A percentile compares a stretch with the other conserved stretches of the same genome.
Evolutionary conservation across 2,113 vertebrate genomes (phyloP).

Genomic region (Piliocolobus tephrosceles): DNA sequence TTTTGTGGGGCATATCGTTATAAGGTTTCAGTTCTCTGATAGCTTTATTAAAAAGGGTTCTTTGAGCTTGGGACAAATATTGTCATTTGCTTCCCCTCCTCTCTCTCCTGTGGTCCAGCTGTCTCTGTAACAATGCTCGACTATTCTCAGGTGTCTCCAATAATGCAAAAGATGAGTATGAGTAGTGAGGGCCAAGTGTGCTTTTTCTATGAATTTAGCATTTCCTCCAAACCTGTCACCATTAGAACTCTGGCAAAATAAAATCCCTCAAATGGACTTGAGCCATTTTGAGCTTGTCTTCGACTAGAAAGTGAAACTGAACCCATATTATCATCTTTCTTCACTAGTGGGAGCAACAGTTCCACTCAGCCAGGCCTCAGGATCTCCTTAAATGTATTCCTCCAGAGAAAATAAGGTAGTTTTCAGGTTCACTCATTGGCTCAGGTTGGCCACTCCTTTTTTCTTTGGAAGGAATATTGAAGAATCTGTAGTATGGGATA

Average conservation of each 20-base stretch:
- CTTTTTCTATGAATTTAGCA: background rate
- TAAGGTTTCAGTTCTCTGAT: background rate
- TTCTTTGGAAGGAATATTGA: background rate
- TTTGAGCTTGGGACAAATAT: background rate
- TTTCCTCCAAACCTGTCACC: background rate
- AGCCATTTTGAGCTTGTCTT: slow-evolving; percentile 11
- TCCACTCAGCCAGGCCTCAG: background rate
- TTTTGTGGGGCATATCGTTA: background rate
- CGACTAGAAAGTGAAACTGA: background rate
- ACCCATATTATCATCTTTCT: background rate
- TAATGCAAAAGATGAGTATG: background rate
- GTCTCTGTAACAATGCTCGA: background rate
- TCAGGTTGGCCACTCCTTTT: background rate
- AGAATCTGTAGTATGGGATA: background rate
- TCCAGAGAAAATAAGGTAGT: background rate
- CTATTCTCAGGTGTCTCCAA: background rate
- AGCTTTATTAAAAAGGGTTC: slow-evolving; percentile 23
- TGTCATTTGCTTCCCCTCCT: background rate
- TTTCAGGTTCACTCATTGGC: background rate
- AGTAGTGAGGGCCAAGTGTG: background rate
- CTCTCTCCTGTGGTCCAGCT: background rate
- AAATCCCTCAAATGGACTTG: background rate
- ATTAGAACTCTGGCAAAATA: background rate
- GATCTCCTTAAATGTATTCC: background rate
- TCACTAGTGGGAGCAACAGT: background rate